These are phyloP conservation scores for Lasiurus borealis DNA, from an alignment of 2,113 vertebrate species.

Conservation along the genomic window DNA sequence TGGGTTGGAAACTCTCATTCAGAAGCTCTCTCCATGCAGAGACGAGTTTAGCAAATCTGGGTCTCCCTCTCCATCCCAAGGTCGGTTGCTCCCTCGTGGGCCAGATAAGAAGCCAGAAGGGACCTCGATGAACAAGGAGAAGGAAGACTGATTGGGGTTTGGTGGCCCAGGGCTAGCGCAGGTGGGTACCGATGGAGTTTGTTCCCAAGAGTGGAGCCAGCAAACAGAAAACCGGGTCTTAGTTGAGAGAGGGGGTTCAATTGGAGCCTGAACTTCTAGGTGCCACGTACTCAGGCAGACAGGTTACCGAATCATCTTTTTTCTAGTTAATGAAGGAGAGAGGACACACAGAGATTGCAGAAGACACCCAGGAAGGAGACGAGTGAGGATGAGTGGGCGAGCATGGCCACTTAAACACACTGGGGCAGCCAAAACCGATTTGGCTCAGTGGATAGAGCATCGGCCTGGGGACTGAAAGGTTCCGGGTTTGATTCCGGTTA, in stretches of 20 bases:
- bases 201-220: not conserved
- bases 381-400: not conserved
- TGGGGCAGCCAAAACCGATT: too few species aligned
- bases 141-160: not conserved
- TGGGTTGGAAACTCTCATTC: not conserved
- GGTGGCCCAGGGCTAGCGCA: not conserved
- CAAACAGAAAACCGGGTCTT: not conserved
- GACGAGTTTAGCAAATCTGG: not conserved
- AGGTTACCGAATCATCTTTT: not conserved
- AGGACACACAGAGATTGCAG: not conserved
- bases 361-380: not conserved
- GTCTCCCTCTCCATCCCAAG: not conserved
- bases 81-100: not conserved
- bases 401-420: not conserved
- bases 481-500: too few species aligned
- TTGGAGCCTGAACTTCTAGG: not conserved
- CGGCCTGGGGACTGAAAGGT: too few species aligned
- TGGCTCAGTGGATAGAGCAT: too few species aligned
- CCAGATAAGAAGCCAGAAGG: not conserved
- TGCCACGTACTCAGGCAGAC: not conserved
- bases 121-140: not conserved
- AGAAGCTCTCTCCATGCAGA: not conserved
- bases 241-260: not conserved
- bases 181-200: not conserved
- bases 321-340: not conserved